Evolutionary conservation across 2,113 vertebrate genomes (phyloP).

Genomic region (Cisticola juncidis): DNA sequence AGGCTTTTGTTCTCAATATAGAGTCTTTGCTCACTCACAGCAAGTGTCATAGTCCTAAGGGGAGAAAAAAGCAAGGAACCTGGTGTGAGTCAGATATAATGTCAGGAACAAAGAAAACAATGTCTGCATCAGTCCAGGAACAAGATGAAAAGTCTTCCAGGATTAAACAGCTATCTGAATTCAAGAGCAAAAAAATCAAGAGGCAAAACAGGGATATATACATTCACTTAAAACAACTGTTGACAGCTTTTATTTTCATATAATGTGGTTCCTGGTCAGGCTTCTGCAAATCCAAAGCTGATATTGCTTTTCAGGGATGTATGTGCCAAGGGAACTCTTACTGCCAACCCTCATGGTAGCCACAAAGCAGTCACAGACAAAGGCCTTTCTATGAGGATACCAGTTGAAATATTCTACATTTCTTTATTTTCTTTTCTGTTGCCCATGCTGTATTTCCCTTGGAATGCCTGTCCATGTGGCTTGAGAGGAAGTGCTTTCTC

Average conservation of each 20-base stretch:
- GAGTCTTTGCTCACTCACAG: not conserved
- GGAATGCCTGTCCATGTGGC: not conserved
- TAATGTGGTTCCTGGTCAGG: not conserved
- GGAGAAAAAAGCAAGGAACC: not conserved
- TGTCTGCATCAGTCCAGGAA: not conserved
- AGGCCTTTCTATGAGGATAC: not conserved
- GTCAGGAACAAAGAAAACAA: not conserved
- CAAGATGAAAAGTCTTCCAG: not conserved
- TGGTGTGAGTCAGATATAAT: not conserved
- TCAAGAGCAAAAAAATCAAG: not conserved
- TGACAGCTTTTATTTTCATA: not conserved
- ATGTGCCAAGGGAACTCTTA: not conserved
- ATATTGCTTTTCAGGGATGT: not conserved
- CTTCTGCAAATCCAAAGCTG: not conserved
- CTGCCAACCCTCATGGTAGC: not conserved
- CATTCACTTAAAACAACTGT: not conserved
- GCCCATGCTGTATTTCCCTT: not conserved
- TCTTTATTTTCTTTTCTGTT: not conserved
- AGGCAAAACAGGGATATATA: not conserved
- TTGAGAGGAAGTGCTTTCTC: not conserved
- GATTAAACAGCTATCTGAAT: not conserved
- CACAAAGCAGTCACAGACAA: not conserved
- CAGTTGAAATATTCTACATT: not conserved
- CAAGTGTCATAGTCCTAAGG: not conserved
- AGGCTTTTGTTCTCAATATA: not conserved